Evolutionary conservation across 2,888 invertebrate genomes (phyloP).

Genomic region (Himalopsyche tibetana): DNA sequence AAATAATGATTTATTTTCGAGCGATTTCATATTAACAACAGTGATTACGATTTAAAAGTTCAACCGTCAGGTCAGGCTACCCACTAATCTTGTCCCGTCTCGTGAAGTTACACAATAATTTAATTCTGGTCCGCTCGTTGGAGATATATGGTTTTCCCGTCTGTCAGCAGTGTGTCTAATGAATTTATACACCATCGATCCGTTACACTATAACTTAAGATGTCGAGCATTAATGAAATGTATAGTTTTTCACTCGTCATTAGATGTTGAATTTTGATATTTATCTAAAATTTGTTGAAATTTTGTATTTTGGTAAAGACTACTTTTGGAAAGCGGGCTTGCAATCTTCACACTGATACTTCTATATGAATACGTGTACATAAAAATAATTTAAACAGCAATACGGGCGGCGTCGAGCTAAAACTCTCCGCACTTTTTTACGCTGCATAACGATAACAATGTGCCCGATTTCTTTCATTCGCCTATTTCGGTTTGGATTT

Average conservation of each 20-base stretch:
- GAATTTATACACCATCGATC: neutral
- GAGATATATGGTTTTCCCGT: too few species aligned
- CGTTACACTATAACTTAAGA: slow-evolving; percentile 11
- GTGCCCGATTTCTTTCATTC: neutral
- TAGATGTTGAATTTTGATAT: slow-evolving; percentile 37
- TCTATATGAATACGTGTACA: neutral
- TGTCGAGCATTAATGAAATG: slow-evolving; percentile 42
- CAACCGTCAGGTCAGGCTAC: too few species aligned
- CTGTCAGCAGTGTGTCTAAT: neutral
- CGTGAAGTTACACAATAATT: too few species aligned
- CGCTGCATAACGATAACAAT: neutral
- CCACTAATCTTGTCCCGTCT: too few species aligned
- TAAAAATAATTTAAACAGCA: neutral
- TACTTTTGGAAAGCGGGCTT: neutral
- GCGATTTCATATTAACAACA: too few species aligned
- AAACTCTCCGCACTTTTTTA: neutral
- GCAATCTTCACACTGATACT: neutral
- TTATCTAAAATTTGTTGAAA: slow-evolving; percentile 20
- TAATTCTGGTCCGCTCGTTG: too few species aligned
- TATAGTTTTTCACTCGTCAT: slow-evolving; percentile 50
- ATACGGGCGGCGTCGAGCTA: neutral
- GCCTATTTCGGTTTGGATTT: slow-evolving; percentile 23
- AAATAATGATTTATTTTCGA: too few species aligned
- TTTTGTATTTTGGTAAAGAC: slow-evolving; percentile 7
- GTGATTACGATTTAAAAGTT: too few species aligned